phyloP scores from a whole-genome alignment of 92 coral and sea anemone genomes.

The Porites lobata region DNA sequence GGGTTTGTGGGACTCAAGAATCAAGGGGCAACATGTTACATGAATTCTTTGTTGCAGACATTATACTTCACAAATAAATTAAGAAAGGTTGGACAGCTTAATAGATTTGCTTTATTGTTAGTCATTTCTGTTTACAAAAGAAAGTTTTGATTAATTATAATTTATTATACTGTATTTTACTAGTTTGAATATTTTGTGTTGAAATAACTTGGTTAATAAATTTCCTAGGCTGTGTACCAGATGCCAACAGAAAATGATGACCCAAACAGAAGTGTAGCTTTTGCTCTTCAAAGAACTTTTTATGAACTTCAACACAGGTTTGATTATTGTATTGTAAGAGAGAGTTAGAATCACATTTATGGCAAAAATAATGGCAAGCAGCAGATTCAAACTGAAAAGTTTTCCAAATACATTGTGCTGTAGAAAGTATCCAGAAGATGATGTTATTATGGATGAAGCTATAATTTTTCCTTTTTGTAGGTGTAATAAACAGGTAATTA shows the following conservation, averaged over 20 bases:
- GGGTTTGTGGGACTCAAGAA: slow-evolving; percentile 98
- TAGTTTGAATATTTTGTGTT: not conserved
- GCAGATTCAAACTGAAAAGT: no score
- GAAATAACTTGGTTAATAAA: not conserved
- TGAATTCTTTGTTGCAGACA: slow-evolving; percentile 97
- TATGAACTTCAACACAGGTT: slow-evolving; percentile 97
- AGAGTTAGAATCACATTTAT: no score
- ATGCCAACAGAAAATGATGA: slow-evolving; percentile 99
- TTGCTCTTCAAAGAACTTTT: slow-evolving; percentile 95
- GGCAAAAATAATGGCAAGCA: no score
- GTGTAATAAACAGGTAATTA: no score
- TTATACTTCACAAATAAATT: slow-evolving; percentile 92
- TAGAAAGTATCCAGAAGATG: no score
- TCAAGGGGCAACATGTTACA: slow-evolving; percentile 99
- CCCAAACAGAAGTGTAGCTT: slow-evolving; percentile 97
- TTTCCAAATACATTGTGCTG: no score
- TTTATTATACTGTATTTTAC: no score
- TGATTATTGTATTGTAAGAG: no score
- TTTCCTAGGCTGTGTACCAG: slow-evolving; percentile 92
- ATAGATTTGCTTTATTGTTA: not conserved
- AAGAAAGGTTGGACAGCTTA: slow-evolving; percentile 76
- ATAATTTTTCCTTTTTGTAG: no score
- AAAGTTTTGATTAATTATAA: no score
- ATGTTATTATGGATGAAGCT: no score
- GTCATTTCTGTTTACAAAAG: no score